Base-by-base conservation (phyloP, 2,113 vertebrate species). In the Cottus gobio region DNA sequence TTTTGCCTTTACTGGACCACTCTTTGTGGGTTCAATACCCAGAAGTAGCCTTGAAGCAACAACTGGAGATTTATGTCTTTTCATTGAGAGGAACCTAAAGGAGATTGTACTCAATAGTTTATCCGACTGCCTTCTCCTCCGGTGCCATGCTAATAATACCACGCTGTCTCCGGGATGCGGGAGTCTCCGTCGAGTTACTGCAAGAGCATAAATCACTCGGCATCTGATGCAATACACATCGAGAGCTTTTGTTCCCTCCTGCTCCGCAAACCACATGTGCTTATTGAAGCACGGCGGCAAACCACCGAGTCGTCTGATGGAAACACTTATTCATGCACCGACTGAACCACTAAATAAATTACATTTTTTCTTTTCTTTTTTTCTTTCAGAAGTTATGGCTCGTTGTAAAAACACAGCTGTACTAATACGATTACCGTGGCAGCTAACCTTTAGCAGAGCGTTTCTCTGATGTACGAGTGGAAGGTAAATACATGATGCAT, bases 181-280 rank as follows among this genome's bases (percentile, higher is more conserved):
- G 28, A 24, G 8, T 79, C 37, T 83, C 56, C 62, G 48, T 5
- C 60, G 58, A 60, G 24, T 57, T 83, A 65, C n/a, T 34, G 28
- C n/a, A 42, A 24, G 80, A 84, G 63, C 75, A 68, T 76, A 57
- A 71, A 72, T 87, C 50, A 71, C 58, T 82, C 30, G 78, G 74
- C 87, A 86, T 90, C 87, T 91, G 85, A 2, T 75, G 60, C 70
- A 79, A 46, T 74, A 70, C 68, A 71, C 77, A 82, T 60, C 16
- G 39, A 71, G 50, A 30, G 44, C 61, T 36, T 74, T 62, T 75
- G n/a, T 36, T 46, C 20, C 39, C 73, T 28, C 65, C 56, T 13
- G 73, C 63, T 67, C 44, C 24, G 56, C 64, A 68, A 84, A 75
- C 52, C 80, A 68, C 75, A 30, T 48, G 64, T 42, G 73, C 37